Percentiles rank a stretch among this genome's conserved stretches.
phyloP scores from a whole-genome alignment of 2,113 vertebrate genomes.

The Esox niger region DNA sequence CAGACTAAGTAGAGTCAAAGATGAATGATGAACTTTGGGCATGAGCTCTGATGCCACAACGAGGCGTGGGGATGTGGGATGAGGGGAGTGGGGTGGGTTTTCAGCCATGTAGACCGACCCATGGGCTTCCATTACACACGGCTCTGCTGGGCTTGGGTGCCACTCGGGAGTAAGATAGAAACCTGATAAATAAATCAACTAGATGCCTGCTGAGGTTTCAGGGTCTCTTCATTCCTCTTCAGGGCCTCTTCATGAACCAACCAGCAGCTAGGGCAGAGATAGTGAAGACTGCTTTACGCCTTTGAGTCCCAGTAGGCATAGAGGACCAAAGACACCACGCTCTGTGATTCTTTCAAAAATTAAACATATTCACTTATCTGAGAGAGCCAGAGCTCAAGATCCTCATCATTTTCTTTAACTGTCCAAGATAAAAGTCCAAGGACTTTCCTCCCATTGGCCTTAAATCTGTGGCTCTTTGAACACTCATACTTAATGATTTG shows the following conservation, averaged over 20 bases:
- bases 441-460: conserved; percentile 79
- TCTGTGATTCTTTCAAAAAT: conserved; percentile 78
- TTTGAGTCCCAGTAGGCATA: conserved; percentile 65
- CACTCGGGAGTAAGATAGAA: conserved; percentile 63
- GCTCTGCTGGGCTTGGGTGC: conserved; percentile 51
- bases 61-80: conserved; percentile 14
- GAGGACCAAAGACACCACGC: conserved; percentile 74
- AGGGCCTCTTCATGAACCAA: conserved; percentile 69
- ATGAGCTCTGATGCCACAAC: conserved; percentile 52
- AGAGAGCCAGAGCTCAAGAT: conserved; percentile 70
- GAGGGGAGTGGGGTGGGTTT: too few species aligned
- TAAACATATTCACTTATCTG: conserved; percentile 80
- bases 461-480: conserved; percentile 76
- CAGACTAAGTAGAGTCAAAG: conserved; percentile 37
- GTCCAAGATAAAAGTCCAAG: conserved; percentile 72
- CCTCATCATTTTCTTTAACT: conserved; percentile 72
- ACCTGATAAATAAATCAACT: conserved; percentile 83
- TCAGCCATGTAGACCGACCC: conserved; percentile 64
- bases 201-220: conserved; percentile 73
- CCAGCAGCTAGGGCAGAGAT: conserved; percentile 43
- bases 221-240: conserved; percentile 71
- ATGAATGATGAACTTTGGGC: conserved; percentile 64
- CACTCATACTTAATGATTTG: conserved; percentile 75
- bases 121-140: conserved; percentile 73
- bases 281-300: conserved; percentile 58